These are phyloP conservation scores for Notospermus geniculatus DNA, from an alignment of 1,140 invertebrate genomes.

Conservation along the genomic window DNA sequence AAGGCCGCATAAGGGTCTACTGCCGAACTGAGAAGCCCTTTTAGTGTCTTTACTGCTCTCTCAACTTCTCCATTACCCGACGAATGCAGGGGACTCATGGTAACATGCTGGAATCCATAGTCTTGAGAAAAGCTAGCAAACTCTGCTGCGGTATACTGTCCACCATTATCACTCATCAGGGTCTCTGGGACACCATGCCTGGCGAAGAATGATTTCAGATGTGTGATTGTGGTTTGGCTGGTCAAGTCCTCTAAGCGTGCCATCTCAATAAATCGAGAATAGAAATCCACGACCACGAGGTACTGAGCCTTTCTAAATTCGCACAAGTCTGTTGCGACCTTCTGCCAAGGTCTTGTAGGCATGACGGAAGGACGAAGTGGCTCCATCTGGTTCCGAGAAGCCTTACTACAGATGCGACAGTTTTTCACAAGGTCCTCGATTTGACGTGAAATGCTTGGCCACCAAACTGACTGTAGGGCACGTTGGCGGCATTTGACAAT, in stretches of 20 bases:
- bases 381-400: too few relatives aligned
- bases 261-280: conserved; percentile 25
- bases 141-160: conserved; percentile 26
- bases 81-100: conserved; percentile 20
- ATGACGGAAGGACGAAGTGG: conserved; percentile 19
- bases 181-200: conserved; percentile 26
- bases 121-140: conserved; percentile 27
- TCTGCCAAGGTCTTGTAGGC: conserved; percentile 22
- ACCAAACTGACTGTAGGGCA: conserved; percentile 24
- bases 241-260: conserved; percentile 13
- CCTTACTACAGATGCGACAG: too few relatives aligned
- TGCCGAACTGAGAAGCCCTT: too few relatives aligned
- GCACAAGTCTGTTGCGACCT: conserved; percentile 17
- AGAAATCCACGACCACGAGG: conserved; percentile 23
- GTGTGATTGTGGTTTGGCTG: conserved; percentile 16
- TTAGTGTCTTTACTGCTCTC: conserved; percentile 23
- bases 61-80: conserved; percentile 28
- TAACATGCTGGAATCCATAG: conserved; percentile 26
- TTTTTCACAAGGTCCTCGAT: conserved; percentile 22
- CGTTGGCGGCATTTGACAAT: conserved; percentile 20
- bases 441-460: conserved; percentile 19
- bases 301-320: conserved; percentile 13
- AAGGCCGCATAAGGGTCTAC: conserved; percentile 21
- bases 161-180: conserved; percentile 30
- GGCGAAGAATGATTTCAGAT: conserved; percentile 27